Percentiles rank a stretch among this genome's conserved stretches.
phyloP scores from a whole-genome alignment of 2,888 invertebrate genomes.

The Hyles lineata region DNA sequence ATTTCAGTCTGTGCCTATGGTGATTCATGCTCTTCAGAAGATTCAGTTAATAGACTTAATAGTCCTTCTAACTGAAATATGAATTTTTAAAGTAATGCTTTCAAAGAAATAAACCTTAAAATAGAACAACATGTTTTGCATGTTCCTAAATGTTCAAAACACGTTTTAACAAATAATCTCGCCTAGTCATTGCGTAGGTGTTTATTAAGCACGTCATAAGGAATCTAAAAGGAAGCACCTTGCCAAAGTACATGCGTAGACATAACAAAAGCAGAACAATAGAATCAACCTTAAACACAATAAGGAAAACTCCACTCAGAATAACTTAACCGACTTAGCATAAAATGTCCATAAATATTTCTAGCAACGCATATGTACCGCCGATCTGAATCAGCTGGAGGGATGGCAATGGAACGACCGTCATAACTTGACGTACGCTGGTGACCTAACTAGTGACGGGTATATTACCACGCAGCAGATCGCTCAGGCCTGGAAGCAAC shows the following conservation, averaged over 20 bases:
- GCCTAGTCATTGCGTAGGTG: neutral
- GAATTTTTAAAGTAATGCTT: too few species aligned
- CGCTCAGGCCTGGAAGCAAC: constrained; percentile 87
- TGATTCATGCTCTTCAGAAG: too few species aligned
- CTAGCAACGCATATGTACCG: constrained; percentile 86
- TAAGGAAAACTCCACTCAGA: constrained; percentile 12
- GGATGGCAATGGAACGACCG: constrained; percentile 88
- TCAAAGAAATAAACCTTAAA: too few species aligned
- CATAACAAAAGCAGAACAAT: neutral
- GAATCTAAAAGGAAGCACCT: constrained; percentile 1
- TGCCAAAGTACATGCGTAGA: constrained; percentile 9
- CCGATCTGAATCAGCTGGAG: constrained; percentile 87
- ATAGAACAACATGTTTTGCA: too few species aligned
- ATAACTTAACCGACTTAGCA: constrained; percentile 12
- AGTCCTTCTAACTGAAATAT: too few species aligned
- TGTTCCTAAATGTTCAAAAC: too few species aligned
- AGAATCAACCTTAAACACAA: neutral
- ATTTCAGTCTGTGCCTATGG: too few species aligned
- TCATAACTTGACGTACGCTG: constrained; percentile 84
- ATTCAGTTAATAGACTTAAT: too few species aligned
- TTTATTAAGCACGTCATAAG: too few species aligned
- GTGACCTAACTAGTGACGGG: constrained; percentile 86
- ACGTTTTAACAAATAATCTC: neutral
- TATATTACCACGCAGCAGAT: constrained; percentile 88
- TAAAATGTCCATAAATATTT: constrained; percentile 29